A percentile compares a stretch with the other conserved stretches of the same genome.
These are phyloP conservation scores for Paradisaea rubra DNA, from an alignment of 2,113 vertebrate species.

Conservation along the genomic window DNA sequence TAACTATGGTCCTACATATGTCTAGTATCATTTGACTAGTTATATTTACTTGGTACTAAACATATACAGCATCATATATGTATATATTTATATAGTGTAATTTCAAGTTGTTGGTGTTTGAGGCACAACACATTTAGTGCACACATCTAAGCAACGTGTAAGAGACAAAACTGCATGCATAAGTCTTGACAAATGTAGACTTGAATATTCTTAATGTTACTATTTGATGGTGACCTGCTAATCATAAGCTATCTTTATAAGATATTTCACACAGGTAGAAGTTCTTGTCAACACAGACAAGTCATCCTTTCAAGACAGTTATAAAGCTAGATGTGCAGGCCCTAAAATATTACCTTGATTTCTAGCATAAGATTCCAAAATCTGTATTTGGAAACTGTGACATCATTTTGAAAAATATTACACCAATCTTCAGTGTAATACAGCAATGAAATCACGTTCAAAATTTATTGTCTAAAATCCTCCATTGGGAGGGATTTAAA, in stretches of 20 bases:
- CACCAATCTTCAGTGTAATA: constrained; percentile 48
- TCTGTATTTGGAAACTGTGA: constrained; percentile 49
- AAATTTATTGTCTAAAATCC: constrained; percentile 46
- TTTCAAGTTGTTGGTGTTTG: constrained; percentile 68
- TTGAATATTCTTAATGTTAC: constrained; percentile 70
- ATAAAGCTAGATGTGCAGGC: constrained; percentile 61
- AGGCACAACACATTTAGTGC: constrained; percentile 70
- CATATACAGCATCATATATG: constrained; percentile 51
- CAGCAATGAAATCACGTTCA: constrained; percentile 61
- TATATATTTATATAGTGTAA: constrained; percentile 62
- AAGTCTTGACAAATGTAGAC: constrained; percentile 65
- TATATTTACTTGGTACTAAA: constrained; percentile 66
- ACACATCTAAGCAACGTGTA: constrained; percentile 66
- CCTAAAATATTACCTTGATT: constrained; percentile 51
- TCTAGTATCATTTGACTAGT: constrained; percentile 59
- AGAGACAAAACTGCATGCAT: constrained; percentile 66
- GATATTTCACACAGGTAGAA: constrained; percentile 68
- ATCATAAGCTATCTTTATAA: constrained; percentile 75
- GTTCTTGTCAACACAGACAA: constrained; percentile 66
- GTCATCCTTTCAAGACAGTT: constrained; percentile 44
- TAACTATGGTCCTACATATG: constrained; percentile 60
- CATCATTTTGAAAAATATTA: constrained; percentile 43
- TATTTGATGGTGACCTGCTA: constrained; percentile 72
- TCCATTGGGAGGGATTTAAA: constrained; percentile 24
- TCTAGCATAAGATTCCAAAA: constrained; percentile 60